These are phyloP conservation scores for Dinomys branickii DNA, from an alignment of 2,113 vertebrate species.

Conservation along the genomic window DNA sequence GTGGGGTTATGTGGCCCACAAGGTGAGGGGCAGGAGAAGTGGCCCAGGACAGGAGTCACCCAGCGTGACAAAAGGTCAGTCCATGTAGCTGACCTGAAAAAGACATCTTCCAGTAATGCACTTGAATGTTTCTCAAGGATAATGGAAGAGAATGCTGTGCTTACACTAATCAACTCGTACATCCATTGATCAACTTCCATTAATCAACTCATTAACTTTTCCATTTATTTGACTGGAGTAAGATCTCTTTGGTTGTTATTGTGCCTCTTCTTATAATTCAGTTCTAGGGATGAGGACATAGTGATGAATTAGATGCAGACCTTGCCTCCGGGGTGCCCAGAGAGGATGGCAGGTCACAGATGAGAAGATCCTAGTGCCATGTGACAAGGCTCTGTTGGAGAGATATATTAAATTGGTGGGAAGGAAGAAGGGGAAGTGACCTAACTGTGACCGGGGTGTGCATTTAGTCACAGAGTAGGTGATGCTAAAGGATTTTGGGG, in stretches of 20 bases:
- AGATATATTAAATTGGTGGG: not conserved
- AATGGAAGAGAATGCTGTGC: not conserved
- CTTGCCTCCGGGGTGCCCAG: not conserved
- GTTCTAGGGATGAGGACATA: not conserved
- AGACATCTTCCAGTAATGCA: not conserved
- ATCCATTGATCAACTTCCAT: not conserved
- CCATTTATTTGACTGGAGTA: not conserved
- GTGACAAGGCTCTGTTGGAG: not conserved
- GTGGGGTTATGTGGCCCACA: not conserved
- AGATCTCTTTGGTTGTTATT: not conserved
- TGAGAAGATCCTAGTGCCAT: not conserved
- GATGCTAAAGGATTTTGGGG: not conserved
- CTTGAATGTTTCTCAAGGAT: not conserved
- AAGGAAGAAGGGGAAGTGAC: not conserved
- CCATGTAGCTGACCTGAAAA: not conserved
- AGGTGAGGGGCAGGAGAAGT: not conserved
- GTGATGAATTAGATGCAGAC: not conserved
- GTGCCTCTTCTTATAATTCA: not conserved
- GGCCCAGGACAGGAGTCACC: not conserved
- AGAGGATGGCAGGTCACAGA: not conserved
- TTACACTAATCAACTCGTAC: not conserved
- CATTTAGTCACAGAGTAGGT: not conserved
- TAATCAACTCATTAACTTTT: not conserved
- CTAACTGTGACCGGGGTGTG: not conserved
- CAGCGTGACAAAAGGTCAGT: not conserved